Evolutionary conservation across 2,797 vertebrate genomes (phyloP).

Genomic region (Epinephelus coioides): DNA sequence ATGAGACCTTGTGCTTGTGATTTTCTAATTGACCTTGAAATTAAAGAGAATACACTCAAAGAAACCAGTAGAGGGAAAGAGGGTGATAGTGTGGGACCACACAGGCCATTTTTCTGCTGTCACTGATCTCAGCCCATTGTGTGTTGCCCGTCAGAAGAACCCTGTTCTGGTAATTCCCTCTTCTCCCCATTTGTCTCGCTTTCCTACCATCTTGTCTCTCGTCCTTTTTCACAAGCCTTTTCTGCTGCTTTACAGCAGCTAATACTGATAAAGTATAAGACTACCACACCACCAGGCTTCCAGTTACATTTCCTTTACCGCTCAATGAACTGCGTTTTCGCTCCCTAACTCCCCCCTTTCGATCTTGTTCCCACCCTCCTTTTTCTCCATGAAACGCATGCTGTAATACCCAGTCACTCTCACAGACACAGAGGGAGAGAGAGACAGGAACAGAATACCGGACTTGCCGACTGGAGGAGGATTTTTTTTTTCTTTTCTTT

Average conservation of each 20-base stretch:
- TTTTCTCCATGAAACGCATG: constrained; percentile 76
- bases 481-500: constrained; percentile 67
- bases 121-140: constrained; percentile 89
- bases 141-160: constrained; percentile 90
- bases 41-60: neutral
- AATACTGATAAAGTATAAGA: constrained; percentile 73
- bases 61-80: constrained; percentile 16
- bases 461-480: constrained; percentile 84
- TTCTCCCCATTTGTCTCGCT: constrained; percentile 71
- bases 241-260: constrained; percentile 61
- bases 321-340: constrained; percentile 62
- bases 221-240: constrained; percentile 56
- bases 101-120: constrained; percentile 80
- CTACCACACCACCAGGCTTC: constrained; percentile 60
- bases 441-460: constrained; percentile 78
- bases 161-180: constrained; percentile 74
- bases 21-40: constrained; percentile 17
- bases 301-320: constrained; percentile 76
- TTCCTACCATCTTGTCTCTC: constrained; percentile 72
- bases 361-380: constrained; percentile 78
- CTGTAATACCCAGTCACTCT: constrained; percentile 90
- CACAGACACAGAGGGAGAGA: constrained; percentile 84
- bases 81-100: constrained; percentile 50
- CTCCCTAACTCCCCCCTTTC: constrained; percentile 66
- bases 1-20: neutral